Evolutionary conservation across 2,113 vertebrate genomes (phyloP), one percentile per base, ranked within the genome.

Genomic region (Saguinus midas): DNA sequence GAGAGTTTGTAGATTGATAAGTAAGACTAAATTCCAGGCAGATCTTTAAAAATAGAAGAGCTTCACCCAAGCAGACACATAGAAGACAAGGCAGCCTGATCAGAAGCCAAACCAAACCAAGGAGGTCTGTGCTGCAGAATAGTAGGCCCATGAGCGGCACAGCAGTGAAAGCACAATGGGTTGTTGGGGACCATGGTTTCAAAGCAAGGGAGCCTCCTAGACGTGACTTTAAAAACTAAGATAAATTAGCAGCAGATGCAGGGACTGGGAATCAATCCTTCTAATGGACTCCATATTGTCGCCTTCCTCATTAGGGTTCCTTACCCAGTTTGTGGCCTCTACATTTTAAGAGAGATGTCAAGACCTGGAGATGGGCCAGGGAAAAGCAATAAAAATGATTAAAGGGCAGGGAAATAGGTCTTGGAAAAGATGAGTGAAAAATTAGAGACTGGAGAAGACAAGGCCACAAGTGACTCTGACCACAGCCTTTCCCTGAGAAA

Each of bases 321-420:
- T 89, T 92, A 94, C 89, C 94, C 87, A 76, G 57, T 89, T 75
- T 72, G 87, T 82, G 92, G 90, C 87, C 87, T 96, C 96, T 84
- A 48, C n/a, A 3, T 97, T 73, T 95, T 92, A 95, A 97, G 87
- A 96, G 90, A 95, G 87, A 96, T 88, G 92, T 94, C 96, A 85
- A 76, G 86, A 87, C 52, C 96, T 95, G 94, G 94, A 98, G 92
- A 96, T 17, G 87, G 72, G 81, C 90, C 92, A 96, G 94, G 84
- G 76, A 45, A 79, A 87, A 92, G 95, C 87, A 95, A 95, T 97
- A 96, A 98, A 97, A 92, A 92, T 96, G 95, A 96, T 94, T 43
- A 92, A 96, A 95, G 72, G 64, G 68, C 81, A 80, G 76, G 57
- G 37, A 95, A 50, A 50, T 25, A 25, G 57, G 87, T 40, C 94